Conservation (phyloP, 2,113 vertebrate species). For the Oreotrochilus melanogaster region DNA sequence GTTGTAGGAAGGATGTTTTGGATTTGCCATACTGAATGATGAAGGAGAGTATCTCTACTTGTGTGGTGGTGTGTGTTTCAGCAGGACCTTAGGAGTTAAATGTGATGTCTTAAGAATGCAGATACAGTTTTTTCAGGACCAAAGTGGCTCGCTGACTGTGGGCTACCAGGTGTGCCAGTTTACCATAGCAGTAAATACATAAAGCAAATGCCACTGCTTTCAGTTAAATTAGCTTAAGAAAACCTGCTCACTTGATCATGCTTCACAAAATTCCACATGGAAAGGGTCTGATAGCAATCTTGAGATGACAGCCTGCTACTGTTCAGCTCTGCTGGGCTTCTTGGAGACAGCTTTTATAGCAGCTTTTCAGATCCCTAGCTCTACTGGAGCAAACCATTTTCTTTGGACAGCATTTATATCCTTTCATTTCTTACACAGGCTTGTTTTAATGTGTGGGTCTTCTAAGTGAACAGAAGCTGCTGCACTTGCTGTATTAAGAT, state of each 20-base stretch:
- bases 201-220: background rate
- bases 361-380: background rate
- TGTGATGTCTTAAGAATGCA: background rate
- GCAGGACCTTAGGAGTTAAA: background rate
- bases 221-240: background rate
- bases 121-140: background rate
- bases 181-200: background rate
- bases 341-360: background rate
- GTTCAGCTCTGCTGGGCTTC: background rate
- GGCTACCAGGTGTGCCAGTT: background rate
- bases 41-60: background rate
- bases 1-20: background rate
- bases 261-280: background rate
- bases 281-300: background rate
- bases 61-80: background rate
- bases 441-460: background rate
- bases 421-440: background rate
- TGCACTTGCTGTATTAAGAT: background rate
- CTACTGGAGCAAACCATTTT: background rate
- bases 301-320: background rate
- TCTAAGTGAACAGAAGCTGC: background rate
- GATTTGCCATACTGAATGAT: background rate
- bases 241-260: background rate
- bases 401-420: background rate
- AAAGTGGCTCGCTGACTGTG: background rate